Conservation (phyloP, 2,888 invertebrate species). For the Apantesis nais region DNA sequence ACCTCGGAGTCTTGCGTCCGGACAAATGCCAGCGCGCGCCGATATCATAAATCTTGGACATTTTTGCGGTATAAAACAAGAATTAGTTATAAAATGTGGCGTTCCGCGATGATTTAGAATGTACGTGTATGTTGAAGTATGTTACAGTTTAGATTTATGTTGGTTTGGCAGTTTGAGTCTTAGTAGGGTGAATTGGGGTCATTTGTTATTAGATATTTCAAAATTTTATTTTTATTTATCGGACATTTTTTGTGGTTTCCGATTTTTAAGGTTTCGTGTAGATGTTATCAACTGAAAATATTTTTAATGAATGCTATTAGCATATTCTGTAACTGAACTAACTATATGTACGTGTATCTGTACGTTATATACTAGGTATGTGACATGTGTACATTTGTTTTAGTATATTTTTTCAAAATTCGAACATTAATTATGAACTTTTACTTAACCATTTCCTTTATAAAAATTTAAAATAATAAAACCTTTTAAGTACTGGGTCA, state of each 20-base stretch:
- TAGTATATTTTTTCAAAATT: too few relatives aligned
- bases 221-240: not conserved
- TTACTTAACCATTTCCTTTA: too few relatives aligned
- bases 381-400: too few relatives aligned
- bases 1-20: slow-evolving; percentile 29
- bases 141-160: slow-evolving; percentile 18
- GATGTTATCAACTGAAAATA: too few relatives aligned
- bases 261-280: not conserved
- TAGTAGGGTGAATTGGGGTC: not conserved
- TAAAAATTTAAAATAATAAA: too few relatives aligned
- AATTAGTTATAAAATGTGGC: slow-evolving; percentile 56
- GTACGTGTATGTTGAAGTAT: slow-evolving; percentile 14
- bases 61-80: slow-evolving; percentile 64
- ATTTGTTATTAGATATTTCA: not conserved
- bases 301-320: too few relatives aligned
- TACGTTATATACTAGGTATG: too few relatives aligned
- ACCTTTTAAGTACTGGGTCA: too few relatives aligned
- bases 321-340: too few relatives aligned
- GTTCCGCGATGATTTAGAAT: slow-evolving; percentile 42
- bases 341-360: too few relatives aligned
- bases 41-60: slow-evolving; percentile 69
- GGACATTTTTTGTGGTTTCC: not conserved
- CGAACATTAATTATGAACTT: too few relatives aligned
- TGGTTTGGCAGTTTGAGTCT: not conserved
- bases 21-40: slow-evolving; percentile 50